These are phyloP conservation scores for Solenopsis fugax DNA, from an alignment of 1,140 invertebrate species.

Conservation along the genomic window DNA sequence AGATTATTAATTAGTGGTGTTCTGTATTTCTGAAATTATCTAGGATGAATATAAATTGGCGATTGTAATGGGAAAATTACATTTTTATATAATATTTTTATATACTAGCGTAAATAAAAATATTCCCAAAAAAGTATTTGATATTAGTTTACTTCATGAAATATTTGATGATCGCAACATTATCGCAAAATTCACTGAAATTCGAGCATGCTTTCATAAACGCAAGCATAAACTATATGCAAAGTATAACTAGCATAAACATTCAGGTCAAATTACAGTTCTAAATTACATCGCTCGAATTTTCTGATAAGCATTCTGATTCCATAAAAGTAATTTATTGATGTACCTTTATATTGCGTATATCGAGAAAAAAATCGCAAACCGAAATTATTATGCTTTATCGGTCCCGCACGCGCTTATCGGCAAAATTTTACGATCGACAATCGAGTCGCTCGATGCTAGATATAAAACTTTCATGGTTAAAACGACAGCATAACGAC, in stretches of 20 bases:
- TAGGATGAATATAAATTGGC: background rate
- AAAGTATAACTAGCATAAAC: background rate
- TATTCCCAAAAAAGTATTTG: background rate
- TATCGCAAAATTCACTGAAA: background rate
- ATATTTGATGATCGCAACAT: background rate
- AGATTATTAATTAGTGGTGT: background rate
- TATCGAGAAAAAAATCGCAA: background rate
- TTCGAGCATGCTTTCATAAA: background rate
- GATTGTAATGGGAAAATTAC: background rate
- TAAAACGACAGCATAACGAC: background rate
- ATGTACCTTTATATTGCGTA: background rate
- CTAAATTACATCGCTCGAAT: background rate
- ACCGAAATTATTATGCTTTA: slow-evolving; percentile 13
- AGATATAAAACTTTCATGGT: slow-evolving; percentile 20
- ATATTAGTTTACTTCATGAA: background rate
- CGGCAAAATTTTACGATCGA: slow-evolving; percentile 35
- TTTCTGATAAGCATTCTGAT: background rate
- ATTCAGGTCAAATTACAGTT: background rate
- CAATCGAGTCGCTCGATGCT: slow-evolving; percentile 13
- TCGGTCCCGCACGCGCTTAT: background rate
- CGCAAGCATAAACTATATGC: background rate
- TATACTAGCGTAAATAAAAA: background rate
- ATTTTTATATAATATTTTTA: background rate
- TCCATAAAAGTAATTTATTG: background rate
- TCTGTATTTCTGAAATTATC: background rate